Conservation (phyloP, 2,113 vertebrate species). For the Arvicanthis niloticus region DNA sequence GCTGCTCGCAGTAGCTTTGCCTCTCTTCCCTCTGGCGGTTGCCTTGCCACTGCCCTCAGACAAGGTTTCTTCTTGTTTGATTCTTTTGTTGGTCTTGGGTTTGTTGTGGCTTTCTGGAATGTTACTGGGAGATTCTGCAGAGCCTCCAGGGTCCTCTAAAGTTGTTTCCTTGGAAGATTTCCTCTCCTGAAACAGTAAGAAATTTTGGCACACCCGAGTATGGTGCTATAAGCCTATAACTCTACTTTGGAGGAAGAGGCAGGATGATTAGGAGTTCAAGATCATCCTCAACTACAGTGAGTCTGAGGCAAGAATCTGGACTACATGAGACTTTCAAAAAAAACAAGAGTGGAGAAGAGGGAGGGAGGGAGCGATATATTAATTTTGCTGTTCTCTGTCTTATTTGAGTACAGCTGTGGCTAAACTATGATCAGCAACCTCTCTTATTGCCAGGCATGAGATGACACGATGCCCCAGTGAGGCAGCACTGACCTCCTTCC, state of each 20-base stretch:
- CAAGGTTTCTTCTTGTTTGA: constrained; percentile 53
- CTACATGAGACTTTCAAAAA: background rate
- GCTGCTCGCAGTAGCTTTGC: background rate
- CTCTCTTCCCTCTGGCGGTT: constrained; percentile 25
- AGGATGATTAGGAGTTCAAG: background rate
- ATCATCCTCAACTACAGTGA: background rate
- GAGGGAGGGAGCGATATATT: background rate
- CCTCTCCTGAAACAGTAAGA: constrained; percentile 81
- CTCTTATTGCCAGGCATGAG: background rate
- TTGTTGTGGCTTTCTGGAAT: constrained; percentile 64
- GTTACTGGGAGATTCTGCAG: constrained; percentile 47
- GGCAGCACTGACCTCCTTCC: background rate
- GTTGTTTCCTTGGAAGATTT: constrained; percentile 64
- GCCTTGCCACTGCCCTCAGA: background rate
- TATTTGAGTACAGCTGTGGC: background rate
- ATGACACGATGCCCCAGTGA: background rate
- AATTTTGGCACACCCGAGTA: background rate
- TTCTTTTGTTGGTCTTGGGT: constrained; percentile 83
- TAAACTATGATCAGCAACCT: background rate
- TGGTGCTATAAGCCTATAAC: background rate
- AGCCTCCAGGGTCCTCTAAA: constrained; percentile 35
- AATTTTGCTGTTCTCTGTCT: background rate
- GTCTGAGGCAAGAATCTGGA: background rate
- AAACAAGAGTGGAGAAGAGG: background rate
- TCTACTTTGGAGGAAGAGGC: background rate